Base-by-base conservation (phyloP, 2,888 invertebrate species). In the Drosophila colorata region DNA sequence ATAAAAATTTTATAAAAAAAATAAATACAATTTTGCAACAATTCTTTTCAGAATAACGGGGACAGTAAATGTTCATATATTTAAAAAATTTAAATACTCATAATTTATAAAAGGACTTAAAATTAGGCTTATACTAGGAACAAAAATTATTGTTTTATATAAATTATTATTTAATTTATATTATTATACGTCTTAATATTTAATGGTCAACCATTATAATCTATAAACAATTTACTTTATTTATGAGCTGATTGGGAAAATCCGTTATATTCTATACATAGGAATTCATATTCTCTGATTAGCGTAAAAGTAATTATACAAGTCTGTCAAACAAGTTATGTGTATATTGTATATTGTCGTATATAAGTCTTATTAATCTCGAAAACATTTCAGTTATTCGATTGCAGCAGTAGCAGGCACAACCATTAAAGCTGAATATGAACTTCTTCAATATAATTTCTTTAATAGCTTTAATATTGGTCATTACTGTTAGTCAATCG, bases 401-500 rank as follows among this genome's bases (percentile, higher is more conserved):
- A 18, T 1, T 18, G 33, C 16, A 47, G 4, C 31, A 3, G 16
- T 3, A 13, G 28, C 14, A 28, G 9, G 13, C 13, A 7, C 13
- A 9, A 28, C 2, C 9, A 28, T 8, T 13, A 13, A 33, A 33
- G 33, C 13, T 33, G 2, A 23, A 13, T 14, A 61, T 61, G 61
- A 33, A 61, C 4, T 61, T 11, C 0, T 23, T 25, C 2, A 9
- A 13, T 4, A 25, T 11, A 13, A 11, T 60, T 2, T 16, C 9
- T 8, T 11, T 59, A 4, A 31, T 59, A n/a, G 60, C 38, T 7
- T 5, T 60, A 16, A 11, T 60, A 8, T 16, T 46, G n/a, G 23
- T 6, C 23, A 46, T 38, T 8, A 9, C 7, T 8, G 14, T 59
- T 35, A 14, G 2, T 1, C 43, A 14, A 16, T 9, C 7, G 4